Evolutionary conservation across 2,797 vertebrate genomes (phyloP).

Genomic region (Thunnus albacares): DNA sequence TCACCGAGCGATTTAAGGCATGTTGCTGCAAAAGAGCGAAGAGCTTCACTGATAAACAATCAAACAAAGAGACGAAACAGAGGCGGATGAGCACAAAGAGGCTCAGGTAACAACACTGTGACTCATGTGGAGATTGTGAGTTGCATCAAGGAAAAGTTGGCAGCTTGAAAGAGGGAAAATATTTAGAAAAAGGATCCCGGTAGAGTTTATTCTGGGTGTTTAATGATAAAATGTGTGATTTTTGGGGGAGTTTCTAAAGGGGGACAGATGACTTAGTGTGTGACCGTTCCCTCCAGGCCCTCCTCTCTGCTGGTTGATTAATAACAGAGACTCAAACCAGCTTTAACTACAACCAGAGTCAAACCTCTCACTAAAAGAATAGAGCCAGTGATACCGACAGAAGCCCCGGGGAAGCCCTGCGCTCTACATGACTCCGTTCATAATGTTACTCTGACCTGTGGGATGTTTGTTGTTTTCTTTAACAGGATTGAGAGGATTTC

Average conservation of each 20-base stretch:
- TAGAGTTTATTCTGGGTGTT: neutral
- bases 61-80: neutral
- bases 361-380: neutral
- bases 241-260: neutral
- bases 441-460: neutral
- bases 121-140: neutral
- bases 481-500: too few relatives aligned
- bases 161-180: neutral
- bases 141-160: neutral
- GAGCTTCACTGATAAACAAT: neutral
- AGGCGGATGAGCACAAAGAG: neutral
- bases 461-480: neutral
- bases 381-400: neutral
- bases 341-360: conserved; percentile 28
- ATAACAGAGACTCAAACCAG: conserved; percentile 2
- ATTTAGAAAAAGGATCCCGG: conserved; percentile 15
- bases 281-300: neutral
- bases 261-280: neutral
- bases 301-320: neutral
- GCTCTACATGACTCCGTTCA: neutral
- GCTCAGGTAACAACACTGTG: neutral
- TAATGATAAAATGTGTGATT: neutral
- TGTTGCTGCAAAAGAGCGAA: neutral
- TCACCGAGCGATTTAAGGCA: neutral
- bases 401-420: neutral